These are phyloP conservation scores for Neosalanx taihuensis DNA, from an alignment of 2,797 vertebrate genomes.

Conservation along the genomic window DNA sequence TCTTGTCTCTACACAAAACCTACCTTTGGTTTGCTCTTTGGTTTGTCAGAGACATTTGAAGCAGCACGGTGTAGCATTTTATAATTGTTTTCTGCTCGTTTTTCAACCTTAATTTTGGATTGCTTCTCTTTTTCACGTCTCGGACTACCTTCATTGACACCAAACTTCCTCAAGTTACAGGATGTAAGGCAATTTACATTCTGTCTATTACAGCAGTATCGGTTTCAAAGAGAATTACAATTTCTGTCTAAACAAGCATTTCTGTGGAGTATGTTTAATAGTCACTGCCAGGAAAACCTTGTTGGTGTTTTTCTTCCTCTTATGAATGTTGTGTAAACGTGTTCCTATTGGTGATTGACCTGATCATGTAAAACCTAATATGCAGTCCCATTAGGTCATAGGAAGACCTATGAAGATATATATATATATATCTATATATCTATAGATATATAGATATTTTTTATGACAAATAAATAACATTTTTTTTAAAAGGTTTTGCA, in stretches of 20 bases:
- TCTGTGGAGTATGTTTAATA: conserved; percentile 42
- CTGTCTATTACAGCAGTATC: conserved; percentile 50
- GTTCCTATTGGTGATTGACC: not conserved
- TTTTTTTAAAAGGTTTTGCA: not conserved
- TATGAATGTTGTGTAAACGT: not conserved
- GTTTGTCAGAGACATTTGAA: conserved; percentile 90
- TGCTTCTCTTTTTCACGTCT: conserved; percentile 11
- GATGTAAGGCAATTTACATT: conserved; percentile 72
- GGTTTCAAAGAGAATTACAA: conserved; percentile 63
- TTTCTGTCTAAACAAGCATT: conserved; percentile 63
- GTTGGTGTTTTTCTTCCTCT: conserved; percentile 1
- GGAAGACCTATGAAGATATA: not conserved
- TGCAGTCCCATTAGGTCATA: too few relatives aligned
- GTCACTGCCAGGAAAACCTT: conserved; percentile 45
- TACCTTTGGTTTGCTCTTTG: conserved; percentile 93
- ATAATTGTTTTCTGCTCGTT: conserved; percentile 23
- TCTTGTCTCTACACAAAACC: conserved; percentile 38
- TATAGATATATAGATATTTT: not conserved
- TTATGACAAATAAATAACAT: not conserved
- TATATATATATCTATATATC: not conserved
- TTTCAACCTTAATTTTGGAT: conserved; percentile 21
- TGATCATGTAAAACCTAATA: too few relatives aligned
- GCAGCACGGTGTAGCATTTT: conserved; percentile 92
- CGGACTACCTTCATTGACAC: conserved; percentile 29
- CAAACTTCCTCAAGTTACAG: conserved; percentile 73